Evolutionary conservation across 1,140 invertebrate species (phyloP).

Genomic region (Microplitis demolitor): DNA sequence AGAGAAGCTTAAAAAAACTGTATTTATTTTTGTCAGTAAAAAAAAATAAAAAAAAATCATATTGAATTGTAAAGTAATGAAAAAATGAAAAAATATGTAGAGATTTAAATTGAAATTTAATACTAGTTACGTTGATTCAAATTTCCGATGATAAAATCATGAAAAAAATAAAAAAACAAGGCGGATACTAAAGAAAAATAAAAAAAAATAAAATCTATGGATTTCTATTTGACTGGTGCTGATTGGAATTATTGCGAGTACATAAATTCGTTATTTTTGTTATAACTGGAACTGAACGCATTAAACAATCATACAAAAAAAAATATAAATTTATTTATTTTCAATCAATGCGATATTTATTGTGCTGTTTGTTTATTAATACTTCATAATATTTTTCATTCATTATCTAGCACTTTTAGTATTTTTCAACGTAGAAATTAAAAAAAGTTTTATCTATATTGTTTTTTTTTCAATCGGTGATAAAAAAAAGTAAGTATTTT

Average conservation of each 20-base stretch:
- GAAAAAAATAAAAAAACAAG: neutral
- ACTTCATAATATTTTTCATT: neutral
- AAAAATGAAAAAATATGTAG: too few relatives aligned
- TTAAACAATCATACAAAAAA: neutral
- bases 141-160: too few relatives aligned
- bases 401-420: neutral
- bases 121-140: too few relatives aligned
- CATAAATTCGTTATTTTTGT: neutral
- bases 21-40: too few relatives aligned
- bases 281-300: neutral
- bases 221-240: constrained; percentile 6
- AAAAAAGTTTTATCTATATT: too few relatives aligned
- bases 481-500: too few relatives aligned
- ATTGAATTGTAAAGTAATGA: too few relatives aligned
- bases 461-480: too few relatives aligned
- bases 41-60: too few relatives aligned
- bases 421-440: neutral
- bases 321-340: neutral
- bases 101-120: too few relatives aligned
- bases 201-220: neutral
- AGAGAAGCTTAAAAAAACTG: too few relatives aligned
- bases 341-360: neutral
- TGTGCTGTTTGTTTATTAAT: neutral
- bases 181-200: neutral
- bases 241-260: constrained; percentile 9